Conservation (phyloP, 2,113 vertebrate species). For the Calyptomena viridis region DNA sequence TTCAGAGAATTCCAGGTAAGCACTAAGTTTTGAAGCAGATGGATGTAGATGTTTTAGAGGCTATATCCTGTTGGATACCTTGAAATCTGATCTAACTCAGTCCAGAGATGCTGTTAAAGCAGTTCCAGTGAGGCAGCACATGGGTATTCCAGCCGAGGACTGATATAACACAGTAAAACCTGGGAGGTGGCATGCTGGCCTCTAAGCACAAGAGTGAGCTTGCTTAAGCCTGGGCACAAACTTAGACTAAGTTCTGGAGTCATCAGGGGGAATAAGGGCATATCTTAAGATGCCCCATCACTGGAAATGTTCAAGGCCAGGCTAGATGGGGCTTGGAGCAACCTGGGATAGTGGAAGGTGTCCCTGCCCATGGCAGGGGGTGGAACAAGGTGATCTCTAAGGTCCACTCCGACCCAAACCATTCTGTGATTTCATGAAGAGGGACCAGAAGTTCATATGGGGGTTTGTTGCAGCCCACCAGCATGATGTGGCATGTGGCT, state of each 20-base stretch:
- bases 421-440: background rate
- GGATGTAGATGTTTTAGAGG: fast-evolving
- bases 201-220: background rate
- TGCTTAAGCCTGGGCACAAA: background rate
- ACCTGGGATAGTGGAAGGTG: background rate
- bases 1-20: background rate
- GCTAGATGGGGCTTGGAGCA: fast-evolving
- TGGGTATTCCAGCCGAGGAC: background rate
- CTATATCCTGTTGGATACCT: background rate
- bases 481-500: fast-evolving
- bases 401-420: background rate
- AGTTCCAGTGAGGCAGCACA: background rate
- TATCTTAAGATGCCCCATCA: background rate
- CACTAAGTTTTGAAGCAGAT: background rate
- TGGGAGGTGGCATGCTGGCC: background rate
- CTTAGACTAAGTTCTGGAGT: background rate
- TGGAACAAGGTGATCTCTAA: too few relatives aligned
- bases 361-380: background rate
- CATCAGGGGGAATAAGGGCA: background rate
- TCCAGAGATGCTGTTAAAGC: background rate
- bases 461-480: background rate
- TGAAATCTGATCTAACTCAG: background rate
- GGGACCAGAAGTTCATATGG: fast-evolving
- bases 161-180: fast-evolving
- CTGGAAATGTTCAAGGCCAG: background rate